Evolutionary conservation across 2,797 vertebrate species (phyloP).

Genomic region (Poliocrania exsul): DNA sequence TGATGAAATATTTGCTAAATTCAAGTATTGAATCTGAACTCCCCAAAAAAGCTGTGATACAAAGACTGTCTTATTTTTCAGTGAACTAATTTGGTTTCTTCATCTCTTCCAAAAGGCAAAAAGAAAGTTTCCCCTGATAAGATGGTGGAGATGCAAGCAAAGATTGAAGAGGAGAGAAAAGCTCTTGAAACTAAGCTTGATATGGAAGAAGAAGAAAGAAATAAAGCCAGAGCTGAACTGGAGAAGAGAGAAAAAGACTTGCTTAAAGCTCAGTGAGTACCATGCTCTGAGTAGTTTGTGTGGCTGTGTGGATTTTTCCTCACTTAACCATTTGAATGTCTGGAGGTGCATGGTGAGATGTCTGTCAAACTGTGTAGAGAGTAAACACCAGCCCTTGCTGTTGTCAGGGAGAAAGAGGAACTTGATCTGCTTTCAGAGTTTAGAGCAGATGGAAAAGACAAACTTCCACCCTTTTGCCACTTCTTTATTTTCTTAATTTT

Average conservation of each 20-base stretch:
- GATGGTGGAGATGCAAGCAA: slow-evolving; percentile 99
- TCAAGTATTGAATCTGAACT: background rate
- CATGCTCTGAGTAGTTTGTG: background rate
- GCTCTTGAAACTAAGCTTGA: slow-evolving; percentile 97
- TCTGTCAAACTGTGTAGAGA: background rate
- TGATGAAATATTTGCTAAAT: background rate
- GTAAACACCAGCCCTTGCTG: background rate
- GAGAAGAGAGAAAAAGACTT: slow-evolving; percentile 98
- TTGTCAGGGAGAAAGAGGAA: background rate
- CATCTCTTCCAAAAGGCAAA: slow-evolving; percentile 82
- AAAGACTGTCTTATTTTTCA: background rate
- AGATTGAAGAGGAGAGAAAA: slow-evolving; percentile 97
- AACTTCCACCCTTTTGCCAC: background rate
- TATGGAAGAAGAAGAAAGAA: slow-evolving; percentile 99
- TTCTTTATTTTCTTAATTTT: background rate
- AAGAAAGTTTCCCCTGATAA: slow-evolving; percentile 98
- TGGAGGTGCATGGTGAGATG: background rate
- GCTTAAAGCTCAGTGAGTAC: slow-evolving; percentile 95
- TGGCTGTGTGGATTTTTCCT: background rate
- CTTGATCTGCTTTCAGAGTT: background rate
- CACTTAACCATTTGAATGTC: background rate
- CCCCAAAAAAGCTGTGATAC: background rate
- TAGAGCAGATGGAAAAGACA: background rate
- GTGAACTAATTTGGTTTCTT: slow-evolving; percentile 15
- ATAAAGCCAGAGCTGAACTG: slow-evolving; percentile 95